These are phyloP conservation scores for Pandemis corylana DNA, from an alignment of 2,888 invertebrate species.

Conservation along the genomic window DNA sequence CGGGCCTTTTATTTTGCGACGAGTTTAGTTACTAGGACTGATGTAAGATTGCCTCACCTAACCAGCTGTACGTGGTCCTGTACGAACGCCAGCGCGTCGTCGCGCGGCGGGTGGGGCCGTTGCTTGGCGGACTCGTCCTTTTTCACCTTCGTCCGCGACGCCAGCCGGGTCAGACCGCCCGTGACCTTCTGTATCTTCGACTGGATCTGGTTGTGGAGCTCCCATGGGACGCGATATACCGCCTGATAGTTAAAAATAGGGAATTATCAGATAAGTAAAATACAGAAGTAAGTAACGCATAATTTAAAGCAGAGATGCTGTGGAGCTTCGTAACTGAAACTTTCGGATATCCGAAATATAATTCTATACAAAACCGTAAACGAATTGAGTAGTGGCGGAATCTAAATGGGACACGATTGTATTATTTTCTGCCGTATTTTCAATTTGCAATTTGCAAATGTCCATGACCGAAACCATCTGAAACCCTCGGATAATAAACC, in stretches of 20 bases:
- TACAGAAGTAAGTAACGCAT: too few species aligned
- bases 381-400: too few species aligned
- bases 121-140: constrained; percentile 92
- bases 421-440: too few species aligned
- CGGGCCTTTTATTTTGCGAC: too few species aligned
- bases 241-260: constrained; percentile 57
- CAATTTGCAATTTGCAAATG: too few species aligned
- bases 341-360: too few species aligned
- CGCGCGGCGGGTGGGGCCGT: constrained; percentile 85
- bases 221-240: constrained; percentile 93
- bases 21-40: not conserved
- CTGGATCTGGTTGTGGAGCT: constrained; percentile 97
- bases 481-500: too few species aligned
- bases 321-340: too few species aligned
- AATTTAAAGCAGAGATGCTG: too few species aligned
- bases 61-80: constrained; percentile 93
- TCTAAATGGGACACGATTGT: too few species aligned
- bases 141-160: constrained; percentile 94
- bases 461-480: too few species aligned
- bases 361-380: too few species aligned
- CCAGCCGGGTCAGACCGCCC: constrained; percentile 95
- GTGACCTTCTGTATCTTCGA: constrained; percentile 98
- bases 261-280: not conserved
- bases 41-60: constrained; percentile 64
- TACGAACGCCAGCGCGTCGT: constrained; percentile 88